Conservation (phyloP, 2,113 vertebrate genomes). For the Diphyllodes magnificus region DNA sequence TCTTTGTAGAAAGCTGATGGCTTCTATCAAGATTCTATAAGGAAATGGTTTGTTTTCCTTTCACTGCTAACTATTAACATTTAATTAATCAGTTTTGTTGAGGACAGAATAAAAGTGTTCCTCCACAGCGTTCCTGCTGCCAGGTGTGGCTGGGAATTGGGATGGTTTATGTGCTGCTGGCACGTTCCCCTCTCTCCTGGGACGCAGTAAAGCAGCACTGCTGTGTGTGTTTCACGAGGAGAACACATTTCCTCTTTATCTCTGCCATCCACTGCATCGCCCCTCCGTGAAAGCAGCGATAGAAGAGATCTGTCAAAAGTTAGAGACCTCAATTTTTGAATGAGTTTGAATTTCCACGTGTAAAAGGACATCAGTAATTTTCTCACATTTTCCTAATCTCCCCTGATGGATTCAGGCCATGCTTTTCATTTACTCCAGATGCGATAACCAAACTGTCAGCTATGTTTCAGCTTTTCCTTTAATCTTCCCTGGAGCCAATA, state of each 20-base stretch:
- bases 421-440: constrained; percentile 93
- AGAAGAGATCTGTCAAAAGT: constrained; percentile 41
- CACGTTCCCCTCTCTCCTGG: not conserved
- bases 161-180: not conserved
- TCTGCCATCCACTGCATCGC: constrained; percentile 6
- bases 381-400: constrained; percentile 90
- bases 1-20: not conserved
- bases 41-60: not conserved
- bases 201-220: not conserved
- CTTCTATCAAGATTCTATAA: not conserved
- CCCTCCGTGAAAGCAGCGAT: not conserved
- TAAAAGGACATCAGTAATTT: constrained; percentile 88
- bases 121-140: not conserved
- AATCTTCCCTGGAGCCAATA: constrained; percentile 89
- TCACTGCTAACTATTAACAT: not conserved
- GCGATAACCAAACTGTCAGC: constrained; percentile 91
- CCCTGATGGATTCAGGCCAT: constrained; percentile 92
- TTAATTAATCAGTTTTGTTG: not conserved
- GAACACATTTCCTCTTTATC: not conserved
- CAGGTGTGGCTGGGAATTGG: not conserved
- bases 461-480: constrained; percentile 84
- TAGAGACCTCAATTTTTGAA: constrained; percentile 71
- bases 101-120: not conserved
- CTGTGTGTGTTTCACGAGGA: not conserved
- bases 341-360: constrained; percentile 77